phyloP scores from a whole-genome alignment of 2,888 invertebrate genomes.

The Tillus elongatus region DNA sequence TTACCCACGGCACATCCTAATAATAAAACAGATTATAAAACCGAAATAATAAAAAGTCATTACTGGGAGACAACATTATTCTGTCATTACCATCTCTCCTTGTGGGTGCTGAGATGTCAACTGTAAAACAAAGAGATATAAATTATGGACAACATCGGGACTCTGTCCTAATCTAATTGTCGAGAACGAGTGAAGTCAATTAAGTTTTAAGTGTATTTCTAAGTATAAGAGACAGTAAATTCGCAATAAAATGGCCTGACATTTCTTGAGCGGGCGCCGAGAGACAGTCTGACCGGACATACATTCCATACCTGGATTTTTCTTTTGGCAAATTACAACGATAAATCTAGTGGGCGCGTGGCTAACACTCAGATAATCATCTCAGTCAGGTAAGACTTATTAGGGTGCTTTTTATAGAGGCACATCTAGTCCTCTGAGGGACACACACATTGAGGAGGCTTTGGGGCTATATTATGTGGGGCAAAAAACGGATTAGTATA shows the following conservation, averaged over 20 bases:
- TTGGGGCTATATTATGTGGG: too few relatives aligned
- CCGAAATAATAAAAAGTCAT: too few relatives aligned
- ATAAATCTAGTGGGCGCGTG: conserved; percentile 37
- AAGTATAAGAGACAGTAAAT: conserved; percentile 31
- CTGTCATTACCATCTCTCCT: too few relatives aligned
- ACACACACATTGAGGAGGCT: too few relatives aligned
- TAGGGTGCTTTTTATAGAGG: too few relatives aligned
- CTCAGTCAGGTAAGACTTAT: conserved; percentile 26
- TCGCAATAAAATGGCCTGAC: conserved; percentile 27
- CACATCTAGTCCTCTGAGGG: too few relatives aligned
- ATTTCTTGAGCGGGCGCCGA: conserved; percentile 12
- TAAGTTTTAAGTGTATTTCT: conserved; percentile 37
- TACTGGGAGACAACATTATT: too few relatives aligned
- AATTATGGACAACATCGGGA: conserved; percentile 2
- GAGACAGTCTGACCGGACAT: conserved; percentile 21
- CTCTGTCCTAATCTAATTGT: neutral
- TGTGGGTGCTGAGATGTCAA: too few relatives aligned
- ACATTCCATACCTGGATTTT: conserved; percentile 32
- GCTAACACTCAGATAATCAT: conserved; percentile 26
- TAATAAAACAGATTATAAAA: too few relatives aligned
- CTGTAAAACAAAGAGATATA: too few relatives aligned
- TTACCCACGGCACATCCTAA: too few relatives aligned
- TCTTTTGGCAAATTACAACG: conserved; percentile 35
- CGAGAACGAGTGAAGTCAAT: conserved; percentile 31
- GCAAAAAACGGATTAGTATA: too few relatives aligned